Evolutionary conservation across 2,888 invertebrate genomes (phyloP).

Genomic region (Rotaria socialis): DNA sequence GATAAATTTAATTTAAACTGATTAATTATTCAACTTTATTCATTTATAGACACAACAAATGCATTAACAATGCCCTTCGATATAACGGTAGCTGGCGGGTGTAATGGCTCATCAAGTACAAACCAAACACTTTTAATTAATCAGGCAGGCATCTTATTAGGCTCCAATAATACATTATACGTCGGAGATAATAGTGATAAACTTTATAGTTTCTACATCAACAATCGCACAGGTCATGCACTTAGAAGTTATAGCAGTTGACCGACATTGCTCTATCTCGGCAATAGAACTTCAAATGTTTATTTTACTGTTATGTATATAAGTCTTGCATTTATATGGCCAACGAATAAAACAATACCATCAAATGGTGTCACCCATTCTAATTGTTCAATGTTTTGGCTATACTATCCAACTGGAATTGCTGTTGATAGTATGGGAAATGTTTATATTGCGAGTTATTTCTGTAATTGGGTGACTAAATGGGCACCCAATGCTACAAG

Average conservation of each 20-base stretch:
- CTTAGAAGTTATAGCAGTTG: background rate
- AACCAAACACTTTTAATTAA: background rate
- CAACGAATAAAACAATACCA: background rate
- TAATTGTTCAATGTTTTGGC: background rate
- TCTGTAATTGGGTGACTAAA: background rate
- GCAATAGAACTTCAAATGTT: background rate
- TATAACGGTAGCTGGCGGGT: background rate
- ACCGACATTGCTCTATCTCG: background rate
- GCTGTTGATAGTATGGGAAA: background rate
- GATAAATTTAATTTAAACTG: no score
- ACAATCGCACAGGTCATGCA: background rate
- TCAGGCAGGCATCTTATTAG: background rate
- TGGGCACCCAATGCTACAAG: background rate
- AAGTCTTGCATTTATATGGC: background rate
- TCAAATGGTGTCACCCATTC: rapidly evolving
- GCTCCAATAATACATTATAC: background rate
- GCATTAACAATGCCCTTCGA: background rate
- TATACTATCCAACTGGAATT: background rate
- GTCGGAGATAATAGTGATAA: background rate
- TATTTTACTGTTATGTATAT: background rate
- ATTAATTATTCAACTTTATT: no score
- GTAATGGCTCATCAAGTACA: background rate
- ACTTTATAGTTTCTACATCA: background rate
- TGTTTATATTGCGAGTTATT: background rate
- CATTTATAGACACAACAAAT: no score